Conservation (phyloP, 2,113 vertebrate genomes). For the Pedionomus torquatus region DNA sequence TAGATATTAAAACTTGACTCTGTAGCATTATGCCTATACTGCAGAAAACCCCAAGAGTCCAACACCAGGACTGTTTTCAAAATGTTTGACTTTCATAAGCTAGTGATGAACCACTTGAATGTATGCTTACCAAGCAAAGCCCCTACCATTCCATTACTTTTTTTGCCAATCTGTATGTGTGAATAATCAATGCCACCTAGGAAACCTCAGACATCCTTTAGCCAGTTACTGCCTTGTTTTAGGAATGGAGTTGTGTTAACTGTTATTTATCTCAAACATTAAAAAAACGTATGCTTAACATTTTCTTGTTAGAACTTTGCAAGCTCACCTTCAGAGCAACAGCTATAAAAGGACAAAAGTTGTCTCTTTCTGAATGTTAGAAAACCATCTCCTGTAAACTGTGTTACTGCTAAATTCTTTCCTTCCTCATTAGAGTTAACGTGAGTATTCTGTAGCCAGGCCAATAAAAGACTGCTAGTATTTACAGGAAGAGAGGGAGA, state of each 20-base stretch:
- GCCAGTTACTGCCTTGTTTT: background rate
- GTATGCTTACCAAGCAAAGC: background rate
- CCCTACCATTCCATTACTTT: accelerated
- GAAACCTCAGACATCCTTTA: background rate
- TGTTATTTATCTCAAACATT: background rate
- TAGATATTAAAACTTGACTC: background rate
- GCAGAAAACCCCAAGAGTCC: background rate
- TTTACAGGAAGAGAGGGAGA: slow-evolving; percentile 33
- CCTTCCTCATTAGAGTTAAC: background rate
- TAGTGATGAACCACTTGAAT: background rate
- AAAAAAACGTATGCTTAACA: background rate
- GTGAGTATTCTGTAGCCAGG: background rate
- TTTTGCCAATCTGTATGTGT: background rate
- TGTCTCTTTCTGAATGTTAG: background rate
- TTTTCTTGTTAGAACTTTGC: background rate
- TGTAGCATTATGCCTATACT: background rate
- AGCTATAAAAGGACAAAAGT: background rate
- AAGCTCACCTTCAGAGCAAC: background rate
- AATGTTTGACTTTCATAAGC: background rate
- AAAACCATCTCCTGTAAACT: background rate
- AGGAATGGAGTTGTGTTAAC: background rate
- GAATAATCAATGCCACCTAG: background rate
- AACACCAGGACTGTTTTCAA: background rate
- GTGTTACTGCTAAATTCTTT: background rate
- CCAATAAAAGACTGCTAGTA: background rate